These are phyloP conservation scores for Atherinosoma microstoma DNA, from an alignment of 2,797 vertebrate species.

Conservation along the genomic window DNA sequence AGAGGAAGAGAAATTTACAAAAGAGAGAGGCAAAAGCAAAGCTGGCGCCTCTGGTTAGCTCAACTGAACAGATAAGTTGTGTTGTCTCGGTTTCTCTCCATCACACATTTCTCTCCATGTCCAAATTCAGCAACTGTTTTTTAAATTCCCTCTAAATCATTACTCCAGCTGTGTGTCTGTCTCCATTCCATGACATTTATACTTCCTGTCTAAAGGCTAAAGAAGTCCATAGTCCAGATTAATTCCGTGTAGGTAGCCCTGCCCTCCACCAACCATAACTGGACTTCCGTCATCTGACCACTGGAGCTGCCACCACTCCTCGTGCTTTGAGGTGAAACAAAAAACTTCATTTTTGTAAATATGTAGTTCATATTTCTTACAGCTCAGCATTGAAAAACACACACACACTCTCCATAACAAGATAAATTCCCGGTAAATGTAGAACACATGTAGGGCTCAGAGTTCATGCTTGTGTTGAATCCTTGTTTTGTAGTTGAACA, in stretches of 20 bases:
- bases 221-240: conserved; percentile 1
- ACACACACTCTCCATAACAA: no score
- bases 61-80: conserved; percentile 8
- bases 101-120: conserved; percentile 2
- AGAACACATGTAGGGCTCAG: neutral
- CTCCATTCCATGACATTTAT: conserved; percentile 13
- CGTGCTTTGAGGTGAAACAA: conserved; percentile 1
- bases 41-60: conserved; percentile 25
- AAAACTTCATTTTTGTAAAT: conserved; percentile 14
- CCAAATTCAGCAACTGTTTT: conserved; percentile 10
- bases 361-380: neutral
- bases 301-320: conserved; percentile 10
- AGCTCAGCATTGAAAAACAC: neutral
- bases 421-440: no score
- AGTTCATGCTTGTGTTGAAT: conserved; percentile 10
- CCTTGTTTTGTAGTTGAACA: conserved; percentile 15
- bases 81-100: conserved; percentile 4
- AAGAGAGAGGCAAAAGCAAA: conserved; percentile 8
- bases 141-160: conserved; percentile 11
- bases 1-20: conserved; percentile 29
- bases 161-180: conserved; percentile 5
- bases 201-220: conserved; percentile 17
- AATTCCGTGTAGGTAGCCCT: conserved; percentile 22
- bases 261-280: neutral
- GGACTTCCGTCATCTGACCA: conserved; percentile 4